Evolutionary conservation across 1,140 invertebrate species (phyloP).

Genomic region (Pogonomyrmex barbatus): DNA sequence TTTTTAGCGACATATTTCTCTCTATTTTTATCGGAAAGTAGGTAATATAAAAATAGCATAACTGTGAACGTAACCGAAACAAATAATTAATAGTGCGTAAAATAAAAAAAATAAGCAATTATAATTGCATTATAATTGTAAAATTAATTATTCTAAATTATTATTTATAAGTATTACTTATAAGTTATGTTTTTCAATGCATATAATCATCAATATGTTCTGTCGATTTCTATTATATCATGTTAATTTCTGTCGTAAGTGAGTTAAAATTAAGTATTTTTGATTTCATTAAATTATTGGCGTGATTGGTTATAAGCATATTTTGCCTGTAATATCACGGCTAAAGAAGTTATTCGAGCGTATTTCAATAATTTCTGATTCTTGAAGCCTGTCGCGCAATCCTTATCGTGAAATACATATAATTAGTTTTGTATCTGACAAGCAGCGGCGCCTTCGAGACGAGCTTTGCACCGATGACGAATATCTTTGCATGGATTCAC

Average conservation of each 20-base stretch:
- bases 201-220: background rate
- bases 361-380: slow-evolving; percentile 52
- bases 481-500: slow-evolving; percentile 20
- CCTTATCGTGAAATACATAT: slow-evolving; percentile 59
- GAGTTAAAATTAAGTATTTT: slow-evolving; percentile 24
- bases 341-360: slow-evolving; percentile 39
- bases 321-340: slow-evolving; percentile 21
- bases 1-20: background rate
- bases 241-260: slow-evolving; percentile 20
- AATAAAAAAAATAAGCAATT: slow-evolving; percentile 8
- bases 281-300: slow-evolving; percentile 32
- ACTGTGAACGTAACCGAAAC: too few relatives aligned
- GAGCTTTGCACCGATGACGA: slow-evolving; percentile 17
- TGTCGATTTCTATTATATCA: background rate
- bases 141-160: background rate
- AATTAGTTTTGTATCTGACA: slow-evolving; percentile 64
- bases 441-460: slow-evolving; percentile 53
- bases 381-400: slow-evolving; percentile 49
- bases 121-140: background rate
- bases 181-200: background rate
- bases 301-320: background rate
- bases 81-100: background rate
- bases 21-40: slow-evolving; percentile 1
- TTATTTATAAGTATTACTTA: too few relatives aligned
- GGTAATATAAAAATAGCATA: slow-evolving; percentile 1